These are phyloP conservation scores for Hymenopus coronatus DNA, from an alignment of 2,888 invertebrate genomes.

Conservation along the genomic window DNA sequence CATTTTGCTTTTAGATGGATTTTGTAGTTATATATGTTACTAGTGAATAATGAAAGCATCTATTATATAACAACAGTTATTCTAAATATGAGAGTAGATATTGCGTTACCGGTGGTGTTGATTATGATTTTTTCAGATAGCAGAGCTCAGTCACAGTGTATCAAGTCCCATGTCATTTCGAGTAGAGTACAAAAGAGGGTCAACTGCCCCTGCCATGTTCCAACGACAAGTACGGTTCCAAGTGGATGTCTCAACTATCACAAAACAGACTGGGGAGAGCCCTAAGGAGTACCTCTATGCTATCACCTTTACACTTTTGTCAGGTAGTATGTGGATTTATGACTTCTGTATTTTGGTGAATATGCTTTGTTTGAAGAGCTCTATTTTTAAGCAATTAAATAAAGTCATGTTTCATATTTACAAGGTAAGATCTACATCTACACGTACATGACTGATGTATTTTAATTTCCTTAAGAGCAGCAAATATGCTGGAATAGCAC, in stretches of 20 bases:
- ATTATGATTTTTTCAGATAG: slow-evolving; percentile 64
- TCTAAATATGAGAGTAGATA: neutral
- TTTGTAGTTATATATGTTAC: no score
- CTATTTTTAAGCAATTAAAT: neutral
- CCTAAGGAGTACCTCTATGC: slow-evolving; percentile 79
- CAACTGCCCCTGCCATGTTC: slow-evolving; percentile 93
- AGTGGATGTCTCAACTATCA: slow-evolving; percentile 50
- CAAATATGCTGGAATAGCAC: neutral
- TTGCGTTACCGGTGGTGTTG: neutral
- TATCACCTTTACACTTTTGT: slow-evolving; percentile 89
- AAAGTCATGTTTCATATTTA: neutral
- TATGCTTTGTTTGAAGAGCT: neutral
- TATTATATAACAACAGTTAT: neutral
- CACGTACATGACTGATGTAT: neutral
- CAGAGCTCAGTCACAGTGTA: slow-evolving; percentile 96
- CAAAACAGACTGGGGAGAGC: slow-evolving; percentile 56
- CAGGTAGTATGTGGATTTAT: slow-evolving; percentile 60
- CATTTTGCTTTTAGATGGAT: no score
- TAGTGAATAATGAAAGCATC: neutral
- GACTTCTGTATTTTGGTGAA: neutral
- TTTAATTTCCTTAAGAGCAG: neutral
- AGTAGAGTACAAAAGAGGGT: slow-evolving; percentile 94
- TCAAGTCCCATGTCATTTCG: slow-evolving; percentile 96
- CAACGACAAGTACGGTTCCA: slow-evolving; percentile 95
- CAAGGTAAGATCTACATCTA: neutral